Percentiles rank a stretch among this genome's conserved stretches.
phyloP scores from a whole-genome alignment of 2,888 invertebrate genomes.

The Microdon myrmicae region DNA sequence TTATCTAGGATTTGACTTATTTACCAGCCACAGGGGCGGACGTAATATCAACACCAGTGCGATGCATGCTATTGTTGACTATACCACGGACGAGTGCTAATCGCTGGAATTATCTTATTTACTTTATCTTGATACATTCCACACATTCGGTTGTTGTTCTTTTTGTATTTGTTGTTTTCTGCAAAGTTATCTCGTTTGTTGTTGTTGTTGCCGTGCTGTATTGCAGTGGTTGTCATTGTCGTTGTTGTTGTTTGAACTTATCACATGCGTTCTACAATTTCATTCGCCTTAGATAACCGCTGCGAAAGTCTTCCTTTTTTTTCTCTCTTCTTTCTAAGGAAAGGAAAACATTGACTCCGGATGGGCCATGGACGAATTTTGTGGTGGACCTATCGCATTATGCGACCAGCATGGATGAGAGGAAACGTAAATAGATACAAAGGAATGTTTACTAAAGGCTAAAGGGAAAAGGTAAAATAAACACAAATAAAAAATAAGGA shows the following conservation, averaged over 20 bases:
- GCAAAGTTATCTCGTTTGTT: no score
- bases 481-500: slow-evolving; percentile 19
- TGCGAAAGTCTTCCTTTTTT: slow-evolving; percentile 15
- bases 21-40: no score
- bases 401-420: slow-evolving; percentile 30
- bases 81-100: no score
- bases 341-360: slow-evolving; percentile 12
- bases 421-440: slow-evolving; percentile 41
- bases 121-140: no score
- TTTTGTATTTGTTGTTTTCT: no score
- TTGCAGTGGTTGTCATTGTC: background rate
- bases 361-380: slow-evolving; percentile 24
- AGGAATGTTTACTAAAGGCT: slow-evolving; percentile 37
- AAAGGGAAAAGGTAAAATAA: slow-evolving; percentile 36
- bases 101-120: no score
- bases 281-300: background rate
- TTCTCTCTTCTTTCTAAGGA: no score
- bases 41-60: no score
- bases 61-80: no score
- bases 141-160: no score
- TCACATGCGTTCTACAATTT: background rate
- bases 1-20: no score
- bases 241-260: background rate
- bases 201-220: no score
- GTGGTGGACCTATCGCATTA: slow-evolving; percentile 26